These are phyloP conservation scores for Pelmatolapia mariae DNA, from an alignment of 2,113 vertebrate species.

Conservation along the genomic window DNA sequence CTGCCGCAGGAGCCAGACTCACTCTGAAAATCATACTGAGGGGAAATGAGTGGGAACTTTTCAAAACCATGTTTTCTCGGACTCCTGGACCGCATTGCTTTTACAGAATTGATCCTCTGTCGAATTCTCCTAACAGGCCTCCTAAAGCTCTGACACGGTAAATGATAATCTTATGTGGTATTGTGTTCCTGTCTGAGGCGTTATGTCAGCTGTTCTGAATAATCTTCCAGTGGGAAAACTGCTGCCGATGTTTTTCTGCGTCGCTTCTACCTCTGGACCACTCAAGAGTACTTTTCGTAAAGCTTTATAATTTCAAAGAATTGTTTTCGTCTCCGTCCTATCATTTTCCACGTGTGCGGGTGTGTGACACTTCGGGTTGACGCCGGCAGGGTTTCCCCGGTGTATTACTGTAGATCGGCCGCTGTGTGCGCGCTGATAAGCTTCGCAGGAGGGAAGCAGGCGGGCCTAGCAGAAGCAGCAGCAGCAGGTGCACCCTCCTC, in stretches of 20 bases:
- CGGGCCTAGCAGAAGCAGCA: constrained; percentile 32
- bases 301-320: constrained; percentile 59
- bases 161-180: not conserved
- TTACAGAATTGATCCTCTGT: not conserved
- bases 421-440: constrained; percentile 35
- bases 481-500: constrained; percentile 46
- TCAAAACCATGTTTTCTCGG: not conserved
- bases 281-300: constrained; percentile 9
- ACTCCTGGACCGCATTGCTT: not conserved
- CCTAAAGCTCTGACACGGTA: not conserved
- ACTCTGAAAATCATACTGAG: not conserved
- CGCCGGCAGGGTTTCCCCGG: constrained; percentile 55
- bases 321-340: constrained; percentile 34
- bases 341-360: constrained; percentile 50
- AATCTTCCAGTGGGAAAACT: not conserved
- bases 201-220: not conserved
- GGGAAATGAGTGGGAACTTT: not conserved
- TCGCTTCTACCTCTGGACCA: not conserved
- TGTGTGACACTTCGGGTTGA: constrained; percentile 20
- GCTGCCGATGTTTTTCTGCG: not conserved
- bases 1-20: not conserved
- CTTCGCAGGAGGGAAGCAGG: constrained; percentile 18
- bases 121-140: not conserved
- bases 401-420: constrained; percentile 41
- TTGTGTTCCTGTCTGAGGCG: not conserved